Conservation (phyloP, 2,888 invertebrate genomes). For the Osmoderma eremita region DNA sequence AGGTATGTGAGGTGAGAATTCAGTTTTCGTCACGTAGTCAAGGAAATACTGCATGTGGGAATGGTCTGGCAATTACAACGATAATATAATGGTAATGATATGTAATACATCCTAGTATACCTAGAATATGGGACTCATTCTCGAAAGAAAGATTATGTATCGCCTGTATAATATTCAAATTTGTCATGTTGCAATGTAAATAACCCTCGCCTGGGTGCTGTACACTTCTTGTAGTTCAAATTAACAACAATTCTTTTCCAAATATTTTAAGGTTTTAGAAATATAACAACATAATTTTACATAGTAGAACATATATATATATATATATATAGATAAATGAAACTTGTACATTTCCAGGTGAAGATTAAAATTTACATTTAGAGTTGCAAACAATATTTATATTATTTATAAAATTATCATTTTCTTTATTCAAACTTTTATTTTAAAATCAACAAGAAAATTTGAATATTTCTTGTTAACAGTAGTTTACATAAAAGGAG, state of each 20-base stretch:
- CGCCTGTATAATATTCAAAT: constrained; percentile 20
- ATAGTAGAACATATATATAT: too few relatives aligned
- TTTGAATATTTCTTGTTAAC: too few relatives aligned
- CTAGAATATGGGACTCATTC: constrained; percentile 9
- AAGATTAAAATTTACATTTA: too few relatives aligned
- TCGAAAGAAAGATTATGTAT: constrained; percentile 8
- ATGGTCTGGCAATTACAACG: constrained; percentile 26
- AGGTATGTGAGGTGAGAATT: constrained; percentile 27
- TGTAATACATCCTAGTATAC: constrained; percentile 28
- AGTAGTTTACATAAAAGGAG: too few relatives aligned
- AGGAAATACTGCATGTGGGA: constrained; percentile 26
- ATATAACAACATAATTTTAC: too few relatives aligned
- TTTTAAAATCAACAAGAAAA: too few relatives aligned
- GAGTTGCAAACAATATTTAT: too few relatives aligned
- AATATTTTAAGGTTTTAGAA: too few relatives aligned
- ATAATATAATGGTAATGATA: constrained; percentile 33
- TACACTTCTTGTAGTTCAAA: background rate
- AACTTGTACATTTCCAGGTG: too few relatives aligned
- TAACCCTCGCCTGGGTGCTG: constrained; percentile 6
- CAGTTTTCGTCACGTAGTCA: constrained; percentile 2
- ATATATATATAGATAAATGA: too few relatives aligned
- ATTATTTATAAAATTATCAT: too few relatives aligned
- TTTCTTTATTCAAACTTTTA: too few relatives aligned
- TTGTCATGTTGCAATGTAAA: constrained; percentile 11
- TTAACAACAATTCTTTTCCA: background rate